Evolutionary conservation across 2,113 vertebrate species (phyloP).

Genomic region (Gymnorhina tibicen): DNA sequence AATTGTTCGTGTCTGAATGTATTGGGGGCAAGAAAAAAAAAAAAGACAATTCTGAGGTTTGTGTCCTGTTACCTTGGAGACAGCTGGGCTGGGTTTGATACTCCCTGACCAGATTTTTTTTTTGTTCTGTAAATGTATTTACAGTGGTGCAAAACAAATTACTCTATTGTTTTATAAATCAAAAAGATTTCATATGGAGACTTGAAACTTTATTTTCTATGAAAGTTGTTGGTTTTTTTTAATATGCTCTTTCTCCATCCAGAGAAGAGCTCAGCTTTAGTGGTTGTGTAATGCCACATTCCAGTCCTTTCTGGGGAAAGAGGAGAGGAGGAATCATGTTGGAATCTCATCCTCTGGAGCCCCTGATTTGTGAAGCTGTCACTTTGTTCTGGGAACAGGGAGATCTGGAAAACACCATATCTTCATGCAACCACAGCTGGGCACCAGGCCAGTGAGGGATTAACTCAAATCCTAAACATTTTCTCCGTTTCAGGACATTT

Average conservation of each 20-base stretch:
- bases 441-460: neutral
- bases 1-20: neutral
- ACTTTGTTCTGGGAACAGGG: neutral
- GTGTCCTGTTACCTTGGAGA: neutral
- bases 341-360: neutral
- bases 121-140: neutral
- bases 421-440: neutral
- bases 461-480: neutral
- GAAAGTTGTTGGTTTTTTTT: neutral
- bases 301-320: neutral
- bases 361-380: neutral
- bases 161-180: slow-evolving; percentile 13
- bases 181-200: neutral
- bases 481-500: neutral
- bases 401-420: neutral
- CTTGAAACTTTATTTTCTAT: neutral
- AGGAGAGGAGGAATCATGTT: neutral
- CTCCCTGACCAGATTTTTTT: neutral
- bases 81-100: neutral
- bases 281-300: neutral
- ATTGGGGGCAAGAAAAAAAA: neutral
- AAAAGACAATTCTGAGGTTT: neutral
- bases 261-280: neutral
- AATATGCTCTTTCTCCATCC: neutral
- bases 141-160: neutral